Percentiles rank a stretch among this genome's conserved stretches.
phyloP scores from a whole-genome alignment of 2,797 vertebrate species.

The Denticeps clupeoides region DNA sequence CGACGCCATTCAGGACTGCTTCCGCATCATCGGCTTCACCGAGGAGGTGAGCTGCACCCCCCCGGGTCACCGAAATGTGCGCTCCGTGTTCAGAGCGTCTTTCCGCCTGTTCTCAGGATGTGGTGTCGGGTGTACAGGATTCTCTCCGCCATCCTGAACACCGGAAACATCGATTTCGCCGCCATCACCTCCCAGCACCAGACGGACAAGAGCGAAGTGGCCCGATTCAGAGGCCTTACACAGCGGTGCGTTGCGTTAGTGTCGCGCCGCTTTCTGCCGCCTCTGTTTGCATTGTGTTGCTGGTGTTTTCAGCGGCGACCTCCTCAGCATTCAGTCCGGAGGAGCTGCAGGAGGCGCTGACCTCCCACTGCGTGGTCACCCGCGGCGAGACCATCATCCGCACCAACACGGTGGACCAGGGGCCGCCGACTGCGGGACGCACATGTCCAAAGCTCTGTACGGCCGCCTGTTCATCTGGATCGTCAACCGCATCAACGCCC shows the following conservation, averaged over 20 bases:
- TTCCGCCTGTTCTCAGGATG: too few relatives aligned
- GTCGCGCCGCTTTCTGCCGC: too few relatives aligned
- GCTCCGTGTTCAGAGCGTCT: too few relatives aligned
- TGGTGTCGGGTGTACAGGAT: slow-evolving; percentile 89
- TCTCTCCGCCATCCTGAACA: slow-evolving; percentile 90
- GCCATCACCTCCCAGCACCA: slow-evolving; percentile 91
- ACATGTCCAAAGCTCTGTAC: slow-evolving; percentile 97
- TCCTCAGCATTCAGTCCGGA: slow-evolving; percentile 84
- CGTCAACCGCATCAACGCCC: slow-evolving; percentile 88
- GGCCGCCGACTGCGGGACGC: slow-evolving; percentile 85
- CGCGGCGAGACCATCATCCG: slow-evolving; percentile 94
- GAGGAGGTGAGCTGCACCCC: slow-evolving; percentile 87
- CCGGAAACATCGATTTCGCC: slow-evolving; percentile 91
- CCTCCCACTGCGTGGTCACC: slow-evolving; percentile 84
- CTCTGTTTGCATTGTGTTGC: too few relatives aligned
- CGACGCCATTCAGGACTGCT: slow-evolving; percentile 91
- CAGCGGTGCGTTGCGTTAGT: slow-evolving; percentile 63
- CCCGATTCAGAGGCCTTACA: slow-evolving; percentile 84
- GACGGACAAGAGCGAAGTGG: slow-evolving; percentile 93
- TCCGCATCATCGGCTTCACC: slow-evolving; percentile 91
- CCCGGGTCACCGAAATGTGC: too few relatives aligned
- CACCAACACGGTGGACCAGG: slow-evolving; percentile 92
- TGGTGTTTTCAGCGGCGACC: slow-evolving; percentile 63
- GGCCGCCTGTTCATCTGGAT: slow-evolving; percentile 98
- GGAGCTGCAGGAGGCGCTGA: slow-evolving; percentile 91